Percentiles rank a stretch among this genome's conserved stretches.
Evolutionary conservation across 2,888 invertebrate genomes (phyloP).

Genomic region (Odontocerum albicorne): DNA sequence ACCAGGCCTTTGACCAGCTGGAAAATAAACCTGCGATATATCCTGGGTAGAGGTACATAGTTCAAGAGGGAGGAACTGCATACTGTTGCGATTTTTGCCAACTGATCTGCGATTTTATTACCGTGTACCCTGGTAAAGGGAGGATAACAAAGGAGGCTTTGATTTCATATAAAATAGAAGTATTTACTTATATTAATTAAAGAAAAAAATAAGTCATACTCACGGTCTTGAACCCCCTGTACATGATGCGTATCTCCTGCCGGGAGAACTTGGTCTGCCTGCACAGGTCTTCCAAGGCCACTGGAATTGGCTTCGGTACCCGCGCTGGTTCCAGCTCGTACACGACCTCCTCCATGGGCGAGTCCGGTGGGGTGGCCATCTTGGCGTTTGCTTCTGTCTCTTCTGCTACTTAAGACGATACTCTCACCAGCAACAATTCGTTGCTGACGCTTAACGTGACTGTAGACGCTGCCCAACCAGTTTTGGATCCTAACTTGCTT

Average conservation of each 20-base stretch:
- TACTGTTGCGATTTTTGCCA: too few relatives aligned
- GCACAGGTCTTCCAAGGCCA: constrained; percentile 87
- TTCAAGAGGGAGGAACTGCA: too few relatives aligned
- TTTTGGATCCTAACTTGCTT: too few relatives aligned
- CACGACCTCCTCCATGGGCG: constrained; percentile 83
- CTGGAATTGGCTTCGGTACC: constrained; percentile 80
- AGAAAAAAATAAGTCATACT: constrained; percentile 5
- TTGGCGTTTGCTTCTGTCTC: too few relatives aligned
- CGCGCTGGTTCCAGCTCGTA: constrained; percentile 82
- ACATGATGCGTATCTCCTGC: constrained; percentile 96
- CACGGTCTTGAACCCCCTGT: constrained; percentile 96
- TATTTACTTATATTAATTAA: neutral
- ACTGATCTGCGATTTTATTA: neutral
- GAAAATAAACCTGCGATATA: too few relatives aligned
- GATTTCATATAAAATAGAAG: neutral
- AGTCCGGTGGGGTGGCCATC: constrained; percentile 89
- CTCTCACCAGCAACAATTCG: neutral
- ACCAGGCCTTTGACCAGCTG: too few relatives aligned
- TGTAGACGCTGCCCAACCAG: neutral
- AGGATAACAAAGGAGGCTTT: neutral
- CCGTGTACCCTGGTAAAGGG: neutral
- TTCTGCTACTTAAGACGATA: too few relatives aligned
- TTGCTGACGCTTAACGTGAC: neutral
- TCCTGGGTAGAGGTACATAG: too few relatives aligned
- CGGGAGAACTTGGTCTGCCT: constrained; percentile 93